Evolutionary conservation across 2,797 vertebrate species (phyloP), one percentile per base, ranked within the genome.

Genomic region (Sternarchorhynchus goeldii): DNA sequence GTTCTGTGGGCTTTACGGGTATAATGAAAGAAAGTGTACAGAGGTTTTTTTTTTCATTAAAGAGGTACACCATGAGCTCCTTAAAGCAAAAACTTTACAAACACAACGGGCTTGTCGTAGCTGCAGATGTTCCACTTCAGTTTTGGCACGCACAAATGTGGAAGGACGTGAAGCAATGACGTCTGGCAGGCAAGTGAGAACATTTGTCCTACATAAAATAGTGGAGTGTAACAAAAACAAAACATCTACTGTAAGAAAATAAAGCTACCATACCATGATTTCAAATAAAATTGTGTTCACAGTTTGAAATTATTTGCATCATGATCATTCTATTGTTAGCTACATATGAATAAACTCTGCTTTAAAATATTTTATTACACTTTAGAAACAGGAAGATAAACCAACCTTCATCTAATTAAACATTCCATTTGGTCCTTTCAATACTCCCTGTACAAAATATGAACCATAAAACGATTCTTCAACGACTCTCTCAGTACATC

Each of bases 231-330:
- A 77, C 81, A 79, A 50, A 50, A 74, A 76, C 77, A 77, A 74
- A 66, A 82, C 72, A 77, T 71, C 78, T 71, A 81, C 58, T 56
- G 80, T 86, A 86, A 80, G 80, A 86, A 86, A 86, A 86, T 86
- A 86, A 86, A 84, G 69, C 76, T 81, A 86, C 79, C 78, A 57
- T 84, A 53, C 68, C 78, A 82, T 80, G 78, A 80, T 83, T 76
- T 85, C 80, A 86, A 86, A 86, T 83, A 83, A 85, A 83, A 73
- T 68, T 66, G 69, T 82, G 76, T 83, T 86, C 83, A 86, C 85
- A 85, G 85, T 86, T 86, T 86, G 59, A 62, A 85, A 82, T 85
- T 83, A 85, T 85, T 85, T 85, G 84, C 84, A 85, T 85, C 79
- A 10, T 71, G 62, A 81, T 60, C 34, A 78, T 73, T 78, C 76